Conservation (phyloP, 2,797 vertebrate genomes). For the Gephyroberyx darwinii region DNA sequence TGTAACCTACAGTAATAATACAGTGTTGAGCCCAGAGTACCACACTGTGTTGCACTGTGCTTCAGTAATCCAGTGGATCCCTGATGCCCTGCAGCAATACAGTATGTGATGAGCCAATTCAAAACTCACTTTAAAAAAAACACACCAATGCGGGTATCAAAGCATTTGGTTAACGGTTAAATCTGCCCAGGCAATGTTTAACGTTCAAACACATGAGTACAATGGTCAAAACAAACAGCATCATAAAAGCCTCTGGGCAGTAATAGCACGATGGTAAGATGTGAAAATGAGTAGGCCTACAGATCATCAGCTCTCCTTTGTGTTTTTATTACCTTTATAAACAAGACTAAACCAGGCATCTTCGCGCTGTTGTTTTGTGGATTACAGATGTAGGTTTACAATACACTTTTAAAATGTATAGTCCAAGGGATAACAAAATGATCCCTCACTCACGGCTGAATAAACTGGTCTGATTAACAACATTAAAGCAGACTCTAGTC, state of each 20-base stretch:
- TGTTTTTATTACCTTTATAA: background rate
- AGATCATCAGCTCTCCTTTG: too few species aligned
- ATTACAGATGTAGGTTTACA: too few species aligned
- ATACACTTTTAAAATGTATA: too few species aligned
- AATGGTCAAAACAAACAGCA: slow-evolving; percentile 75
- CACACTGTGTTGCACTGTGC: too few species aligned
- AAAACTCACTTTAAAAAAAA: slow-evolving; percentile 18
- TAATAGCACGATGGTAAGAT: slow-evolving; percentile 58
- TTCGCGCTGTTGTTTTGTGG: too few species aligned
- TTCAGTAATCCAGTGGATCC: background rate
- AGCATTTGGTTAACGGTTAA: slow-evolving; percentile 66
- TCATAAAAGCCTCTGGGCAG: slow-evolving; percentile 40
- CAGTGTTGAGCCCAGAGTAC: too few species aligned
- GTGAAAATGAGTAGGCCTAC: background rate
- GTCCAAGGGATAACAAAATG: too few species aligned
- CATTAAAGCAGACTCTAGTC: slow-evolving; percentile 50
- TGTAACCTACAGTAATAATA: too few species aligned
- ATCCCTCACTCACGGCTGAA: too few species aligned
- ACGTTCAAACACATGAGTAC: slow-evolving; percentile 70
- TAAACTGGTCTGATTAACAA: slow-evolving; percentile 30
- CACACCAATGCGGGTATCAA: slow-evolving; percentile 56
- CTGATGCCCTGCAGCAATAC: background rate
- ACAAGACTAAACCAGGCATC: background rate
- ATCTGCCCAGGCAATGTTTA: slow-evolving; percentile 71
- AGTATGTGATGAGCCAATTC: background rate